Conservation (phyloP, 2,797 vertebrate species). For the Pseudopleuronectes americanus region DNA sequence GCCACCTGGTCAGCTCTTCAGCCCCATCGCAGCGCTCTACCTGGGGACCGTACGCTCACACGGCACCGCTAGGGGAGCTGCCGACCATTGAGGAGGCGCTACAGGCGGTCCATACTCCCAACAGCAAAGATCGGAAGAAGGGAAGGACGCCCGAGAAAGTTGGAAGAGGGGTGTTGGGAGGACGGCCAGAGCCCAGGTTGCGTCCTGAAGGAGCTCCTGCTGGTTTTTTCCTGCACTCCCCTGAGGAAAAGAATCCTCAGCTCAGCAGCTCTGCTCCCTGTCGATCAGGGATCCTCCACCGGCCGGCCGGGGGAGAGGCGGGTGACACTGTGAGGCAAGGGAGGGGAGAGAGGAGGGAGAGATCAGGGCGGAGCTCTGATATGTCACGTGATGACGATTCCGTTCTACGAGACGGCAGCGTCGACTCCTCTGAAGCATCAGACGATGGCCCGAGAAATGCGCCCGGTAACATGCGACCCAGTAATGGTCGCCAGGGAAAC, state of each 20-base stretch:
- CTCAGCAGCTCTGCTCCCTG: slow-evolving; percentile 83
- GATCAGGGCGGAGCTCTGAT: slow-evolving; percentile 47
- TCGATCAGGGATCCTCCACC: slow-evolving; percentile 70
- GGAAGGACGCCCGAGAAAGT: slow-evolving; percentile 51
- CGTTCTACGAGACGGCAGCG: slow-evolving; percentile 81
- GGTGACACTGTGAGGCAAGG: slow-evolving; percentile 48
- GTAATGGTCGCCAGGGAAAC: slow-evolving; percentile 49
- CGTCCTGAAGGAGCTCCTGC: slow-evolving; percentile 91
- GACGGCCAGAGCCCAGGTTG: slow-evolving; percentile 83
- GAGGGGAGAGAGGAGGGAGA: slow-evolving; percentile 51
- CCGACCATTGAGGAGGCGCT: slow-evolving; percentile 91
- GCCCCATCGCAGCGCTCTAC: slow-evolving; percentile 68
- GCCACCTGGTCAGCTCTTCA: slow-evolving; percentile 79
- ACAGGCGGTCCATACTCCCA: slow-evolving; percentile 82
- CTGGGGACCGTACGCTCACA: slow-evolving; percentile 72
- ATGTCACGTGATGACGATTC: slow-evolving; percentile 83
- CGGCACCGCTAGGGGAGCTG: slow-evolving; percentile 80
- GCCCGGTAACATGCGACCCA: slow-evolving; percentile 74
- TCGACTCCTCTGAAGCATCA: slow-evolving; percentile 85
- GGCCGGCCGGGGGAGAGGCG: slow-evolving; percentile 61
- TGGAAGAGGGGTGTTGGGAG: slow-evolving; percentile 46
- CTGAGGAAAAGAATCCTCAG: slow-evolving; percentile 69
- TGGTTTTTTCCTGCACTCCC: slow-evolving; percentile 91
- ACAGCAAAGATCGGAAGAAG: slow-evolving; percentile 60
- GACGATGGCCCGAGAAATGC: slow-evolving; percentile 76